Conservation (phyloP, 2,888 invertebrate genomes). For the Formica aserva region DNA sequence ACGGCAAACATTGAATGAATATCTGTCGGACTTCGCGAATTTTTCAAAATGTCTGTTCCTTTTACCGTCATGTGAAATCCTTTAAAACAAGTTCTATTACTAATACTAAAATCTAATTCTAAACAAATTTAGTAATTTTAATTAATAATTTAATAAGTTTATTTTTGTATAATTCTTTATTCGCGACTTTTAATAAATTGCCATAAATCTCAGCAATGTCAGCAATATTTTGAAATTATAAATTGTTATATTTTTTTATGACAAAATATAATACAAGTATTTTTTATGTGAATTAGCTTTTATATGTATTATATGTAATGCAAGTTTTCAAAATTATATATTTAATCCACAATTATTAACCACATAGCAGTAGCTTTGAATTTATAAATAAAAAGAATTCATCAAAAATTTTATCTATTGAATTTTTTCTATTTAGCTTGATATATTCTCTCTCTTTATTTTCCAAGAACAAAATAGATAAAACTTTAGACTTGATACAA, state of each 20-base stretch:
- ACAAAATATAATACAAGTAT: background rate
- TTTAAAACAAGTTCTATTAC: background rate
- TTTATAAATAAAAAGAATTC: background rate
- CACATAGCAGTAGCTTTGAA: background rate
- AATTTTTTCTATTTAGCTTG: background rate
- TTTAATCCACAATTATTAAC: conserved; percentile 20
- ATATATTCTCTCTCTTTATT: background rate
- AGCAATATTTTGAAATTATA: background rate
- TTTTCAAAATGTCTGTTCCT: background rate
- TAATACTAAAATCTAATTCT: conserved; percentile 2
- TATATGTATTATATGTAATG: background rate
- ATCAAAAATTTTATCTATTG: background rate
- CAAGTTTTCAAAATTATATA: background rate
- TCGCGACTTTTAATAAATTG: background rate
- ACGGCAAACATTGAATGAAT: conserved; percentile 38
- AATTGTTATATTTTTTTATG: background rate
- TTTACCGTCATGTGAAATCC: background rate
- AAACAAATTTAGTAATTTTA: background rate
- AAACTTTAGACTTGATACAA: conserved; percentile 1
- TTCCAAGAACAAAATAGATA: conserved; percentile 6
- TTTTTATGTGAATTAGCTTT: background rate
- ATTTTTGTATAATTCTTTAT: background rate
- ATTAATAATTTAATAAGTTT: background rate
- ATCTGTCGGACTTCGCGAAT: conserved; percentile 16
- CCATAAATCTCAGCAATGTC: background rate